phyloP scores from a whole-genome alignment of 2,888 invertebrate genomes.

The Altica lythri region DNA sequence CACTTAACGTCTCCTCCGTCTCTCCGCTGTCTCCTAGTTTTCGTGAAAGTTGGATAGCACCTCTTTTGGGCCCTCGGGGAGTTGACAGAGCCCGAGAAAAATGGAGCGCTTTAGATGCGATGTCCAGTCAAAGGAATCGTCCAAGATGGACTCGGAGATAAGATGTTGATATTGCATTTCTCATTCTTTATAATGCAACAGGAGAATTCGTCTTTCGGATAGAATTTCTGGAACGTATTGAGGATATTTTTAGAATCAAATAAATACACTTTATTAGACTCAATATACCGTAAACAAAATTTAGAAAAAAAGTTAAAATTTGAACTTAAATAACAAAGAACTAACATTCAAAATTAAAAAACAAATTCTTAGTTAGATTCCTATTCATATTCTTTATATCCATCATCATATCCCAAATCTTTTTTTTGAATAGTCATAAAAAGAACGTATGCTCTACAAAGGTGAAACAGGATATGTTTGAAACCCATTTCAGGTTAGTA shows the following conservation, averaged over 20 bases:
- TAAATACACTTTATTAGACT: too few species aligned
- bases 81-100: slow-evolving; percentile 51
- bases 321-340: neutral
- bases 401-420: too few species aligned
- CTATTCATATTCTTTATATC: too few species aligned
- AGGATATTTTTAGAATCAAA: too few species aligned
- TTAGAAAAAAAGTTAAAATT: neutral
- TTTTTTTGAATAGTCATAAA: too few species aligned
- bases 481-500: too few species aligned
- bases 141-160: slow-evolving; percentile 51
- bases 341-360: too few species aligned
- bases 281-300: too few species aligned
- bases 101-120: slow-evolving; percentile 53
- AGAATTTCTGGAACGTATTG: slow-evolving; percentile 33
- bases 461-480: too few species aligned
- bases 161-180: slow-evolving; percentile 59
- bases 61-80: slow-evolving; percentile 40
- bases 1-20: slow-evolving; percentile 46
- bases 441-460: too few species aligned
- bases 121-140: slow-evolving; percentile 53
- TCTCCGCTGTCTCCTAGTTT: slow-evolving; percentile 18
- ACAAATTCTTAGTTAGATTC: too few species aligned
- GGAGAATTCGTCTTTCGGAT: slow-evolving; percentile 47
- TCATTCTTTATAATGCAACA: slow-evolving; percentile 60
- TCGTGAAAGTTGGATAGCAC: slow-evolving; percentile 37